These are phyloP conservation scores for Vanessa cardui DNA, from an alignment of 2,888 invertebrate species.

Conservation along the genomic window DNA sequence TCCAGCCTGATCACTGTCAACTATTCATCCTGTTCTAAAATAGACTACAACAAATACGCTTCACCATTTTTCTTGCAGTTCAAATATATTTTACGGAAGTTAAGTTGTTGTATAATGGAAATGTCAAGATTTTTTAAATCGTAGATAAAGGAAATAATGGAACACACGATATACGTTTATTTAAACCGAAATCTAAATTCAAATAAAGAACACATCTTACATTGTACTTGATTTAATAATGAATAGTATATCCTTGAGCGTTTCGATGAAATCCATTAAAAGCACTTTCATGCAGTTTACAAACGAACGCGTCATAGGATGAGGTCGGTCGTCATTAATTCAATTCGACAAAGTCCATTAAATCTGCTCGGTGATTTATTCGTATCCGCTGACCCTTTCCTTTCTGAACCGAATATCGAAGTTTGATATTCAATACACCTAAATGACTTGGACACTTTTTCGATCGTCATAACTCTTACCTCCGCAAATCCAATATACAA, in stretches of 20 bases:
- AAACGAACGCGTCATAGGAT: slow-evolving; percentile 26
- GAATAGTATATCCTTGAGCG: too few relatives aligned
- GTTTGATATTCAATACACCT: slow-evolving; percentile 27
- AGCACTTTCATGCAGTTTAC: slow-evolving; percentile 1
- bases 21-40: neutral
- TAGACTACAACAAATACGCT: neutral
- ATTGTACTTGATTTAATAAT: too few relatives aligned
- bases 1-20: neutral
- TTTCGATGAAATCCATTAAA: neutral
- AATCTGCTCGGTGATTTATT: slow-evolving; percentile 46
- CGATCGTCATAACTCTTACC: slow-evolving; percentile 5
- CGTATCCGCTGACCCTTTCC: slow-evolving; percentile 26
- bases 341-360: slow-evolving; percentile 46
- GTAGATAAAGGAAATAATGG: too few relatives aligned
- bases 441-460: slow-evolving; percentile 24
- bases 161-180: too few relatives aligned
- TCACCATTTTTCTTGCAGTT: neutral
- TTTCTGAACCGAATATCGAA: slow-evolving; percentile 17
- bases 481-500: neutral
- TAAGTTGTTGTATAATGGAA: too few relatives aligned
- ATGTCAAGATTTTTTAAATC: too few relatives aligned
- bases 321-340: slow-evolving; percentile 43
- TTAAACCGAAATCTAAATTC: too few relatives aligned
- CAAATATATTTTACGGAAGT: neutral
- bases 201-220: too few relatives aligned